Base-by-base conservation (phyloP, 2,888 invertebrate genomes). In the Cataglyphis rosenhaueri region DNA sequence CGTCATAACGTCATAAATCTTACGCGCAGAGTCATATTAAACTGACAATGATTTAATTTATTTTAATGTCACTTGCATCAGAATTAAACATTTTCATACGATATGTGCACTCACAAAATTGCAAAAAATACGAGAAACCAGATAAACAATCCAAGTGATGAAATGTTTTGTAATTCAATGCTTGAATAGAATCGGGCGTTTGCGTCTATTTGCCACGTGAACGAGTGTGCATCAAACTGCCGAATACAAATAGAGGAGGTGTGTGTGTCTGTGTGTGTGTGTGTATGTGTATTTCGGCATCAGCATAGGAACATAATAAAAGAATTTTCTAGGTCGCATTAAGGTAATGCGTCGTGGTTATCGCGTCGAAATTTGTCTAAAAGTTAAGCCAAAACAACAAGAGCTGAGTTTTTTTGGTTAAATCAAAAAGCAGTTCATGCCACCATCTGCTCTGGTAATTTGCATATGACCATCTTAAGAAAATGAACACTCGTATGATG, bases 261-360 rank as follows among this genome's bases (percentile, higher is more conserved):
- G 21, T 48, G 21, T 66, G 32, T 25, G 59, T 62, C 41, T 64
- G 84, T 83, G 79, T 66, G 32, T 25, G 59, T 62, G 25, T 35
- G 32, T 25, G 59, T 62, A 35, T 64, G 84, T 83, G 79, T 62
- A n/a, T 35, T 68, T 68, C 84, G 81, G 76, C 81, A 75, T 74
- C 78, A 15, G 75, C 85, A 82, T 75, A 86, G 87, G 84, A 84
- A 88, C 86, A 87, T 91, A 92, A 92, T 92, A 93, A 92, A 93
- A 92, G 92, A 91, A 92, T 91, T 93, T 93, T 93, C 92, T 92
- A 88, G 92, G 92, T 91, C 91, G 91, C 93, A 92, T 93, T 93
- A 93, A 91, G 92, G 92, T 92, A 92, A 93, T 92, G 92, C 91
- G 88, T 92, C 90, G 91, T 84, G 90, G 88, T 86, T 88, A 84